These are phyloP conservation scores for Calcarius lapponicus DNA, from an alignment of 2,797 vertebrate species.

Conservation along the genomic window DNA sequence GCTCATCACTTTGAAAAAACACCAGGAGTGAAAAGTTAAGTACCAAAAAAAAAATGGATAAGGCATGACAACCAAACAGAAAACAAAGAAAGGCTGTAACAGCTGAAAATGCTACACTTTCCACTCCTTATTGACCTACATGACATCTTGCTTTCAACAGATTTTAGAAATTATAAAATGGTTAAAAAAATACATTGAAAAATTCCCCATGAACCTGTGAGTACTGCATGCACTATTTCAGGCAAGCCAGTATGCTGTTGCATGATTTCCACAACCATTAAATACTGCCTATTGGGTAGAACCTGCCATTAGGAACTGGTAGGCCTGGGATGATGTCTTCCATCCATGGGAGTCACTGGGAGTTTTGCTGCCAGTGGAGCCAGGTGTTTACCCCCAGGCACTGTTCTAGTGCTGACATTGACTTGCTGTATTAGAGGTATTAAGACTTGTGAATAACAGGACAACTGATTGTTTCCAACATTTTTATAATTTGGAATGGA, in stretches of 20 bases:
- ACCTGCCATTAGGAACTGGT: accelerated
- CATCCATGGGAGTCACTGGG: not conserved
- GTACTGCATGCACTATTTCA: not conserved
- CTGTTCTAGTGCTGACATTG: slow-evolving; percentile 9
- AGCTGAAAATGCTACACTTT: not conserved
- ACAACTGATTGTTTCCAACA: not conserved
- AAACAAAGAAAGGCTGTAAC: not conserved
- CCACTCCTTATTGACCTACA: not conserved
- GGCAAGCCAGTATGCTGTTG: not conserved
- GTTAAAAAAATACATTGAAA: not conserved
- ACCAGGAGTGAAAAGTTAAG: not conserved
- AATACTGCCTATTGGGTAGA: not conserved
- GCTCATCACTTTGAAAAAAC: not conserved
- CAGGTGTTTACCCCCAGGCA: slow-evolving; percentile 42
- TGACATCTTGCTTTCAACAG: not conserved
- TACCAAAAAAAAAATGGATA: not conserved
- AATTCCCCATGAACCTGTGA: not conserved
- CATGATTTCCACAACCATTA: not conserved
- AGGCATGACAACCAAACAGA: not conserved
- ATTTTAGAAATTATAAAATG: not conserved
- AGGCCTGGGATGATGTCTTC: not conserved
- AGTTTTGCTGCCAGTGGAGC: not conserved
- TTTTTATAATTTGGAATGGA: slow-evolving; percentile 19
- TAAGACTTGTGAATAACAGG: slow-evolving; percentile 10
- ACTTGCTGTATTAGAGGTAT: not conserved